Evolutionary conservation across 2,888 invertebrate genomes (phyloP).

Genomic region (Cryptocheilus praepositus): DNA sequence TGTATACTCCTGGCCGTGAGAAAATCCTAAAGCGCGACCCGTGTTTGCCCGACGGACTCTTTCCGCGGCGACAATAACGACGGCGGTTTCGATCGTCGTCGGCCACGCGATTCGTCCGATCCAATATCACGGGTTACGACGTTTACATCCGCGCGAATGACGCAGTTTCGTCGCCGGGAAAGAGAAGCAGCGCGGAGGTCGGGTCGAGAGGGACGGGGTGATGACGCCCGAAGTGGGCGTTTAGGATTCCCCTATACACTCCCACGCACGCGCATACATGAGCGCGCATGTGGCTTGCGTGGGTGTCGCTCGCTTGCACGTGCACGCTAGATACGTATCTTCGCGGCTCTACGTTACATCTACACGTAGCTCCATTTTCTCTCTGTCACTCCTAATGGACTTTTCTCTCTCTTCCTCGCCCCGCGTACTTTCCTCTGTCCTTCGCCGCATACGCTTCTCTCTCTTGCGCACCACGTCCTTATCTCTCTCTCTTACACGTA

Average conservation of each 20-base stretch:
- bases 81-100: slow-evolving; percentile 2
- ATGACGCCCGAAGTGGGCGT: slow-evolving; percentile 41
- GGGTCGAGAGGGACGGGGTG: slow-evolving; percentile 16
- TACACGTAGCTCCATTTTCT: neutral
- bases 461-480: too few relatives aligned
- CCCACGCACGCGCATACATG: slow-evolving; percentile 8
- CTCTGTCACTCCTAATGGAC: too few relatives aligned
- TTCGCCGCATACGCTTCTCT: too few relatives aligned
- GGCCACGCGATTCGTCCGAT: slow-evolving; percentile 1
- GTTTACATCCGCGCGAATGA: slow-evolving; percentile 33
- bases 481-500: too few relatives aligned
- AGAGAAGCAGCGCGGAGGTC: neutral
- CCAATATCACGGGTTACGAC: slow-evolving; percentile 32
- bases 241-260: slow-evolving; percentile 23
- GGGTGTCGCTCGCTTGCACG: slow-evolving; percentile 15
- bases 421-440: neutral
- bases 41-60: too few relatives aligned
- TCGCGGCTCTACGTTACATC: neutral
- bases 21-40: too few relatives aligned
- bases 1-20: too few relatives aligned
- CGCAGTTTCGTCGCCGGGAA: slow-evolving; percentile 29
- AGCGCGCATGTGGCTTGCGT: slow-evolving; percentile 4
- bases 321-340: slow-evolving; percentile 18
- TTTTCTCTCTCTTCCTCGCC: slow-evolving; percentile 3
- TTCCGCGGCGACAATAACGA: neutral